Percentiles rank a stretch among this genome's conserved stretches.
Conservation (phyloP, 2,888 invertebrate genomes). For the Phoenoteleia sp. region DNA sequence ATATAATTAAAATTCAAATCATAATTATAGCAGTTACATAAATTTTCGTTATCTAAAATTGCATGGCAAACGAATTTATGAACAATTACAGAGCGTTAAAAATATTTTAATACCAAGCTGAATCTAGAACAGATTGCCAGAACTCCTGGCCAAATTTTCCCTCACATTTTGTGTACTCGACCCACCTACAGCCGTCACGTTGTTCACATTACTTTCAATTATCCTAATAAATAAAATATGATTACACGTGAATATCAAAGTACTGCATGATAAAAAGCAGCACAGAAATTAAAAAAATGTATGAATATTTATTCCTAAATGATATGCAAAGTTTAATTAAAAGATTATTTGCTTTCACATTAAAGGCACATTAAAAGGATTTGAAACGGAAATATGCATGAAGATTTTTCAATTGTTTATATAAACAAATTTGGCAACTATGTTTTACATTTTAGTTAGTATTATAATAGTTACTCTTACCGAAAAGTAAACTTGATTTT, state of each 20-base stretch:
- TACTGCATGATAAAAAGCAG: not conserved
- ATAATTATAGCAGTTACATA: not conserved
- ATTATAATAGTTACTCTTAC: not conserved
- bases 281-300: not conserved
- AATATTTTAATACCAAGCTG: conserved; percentile 40
- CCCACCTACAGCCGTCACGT: conserved; percentile 52
- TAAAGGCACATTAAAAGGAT: too few relatives aligned
- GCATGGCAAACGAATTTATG: not conserved
- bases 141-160: conserved; percentile 15
- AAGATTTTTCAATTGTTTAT: too few relatives aligned
- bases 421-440: too few relatives aligned
- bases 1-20: not conserved
- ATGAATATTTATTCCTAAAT: not conserved
- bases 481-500: conserved; percentile 21
- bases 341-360: not conserved
- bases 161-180: conserved; percentile 35
- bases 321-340: not conserved
- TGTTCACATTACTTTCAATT: conserved; percentile 56
- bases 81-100: conserved; percentile 30
- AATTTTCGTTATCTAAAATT: conserved; percentile 5
- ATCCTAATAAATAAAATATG: conserved; percentile 52
- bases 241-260: conserved; percentile 23
- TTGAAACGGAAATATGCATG: too few relatives aligned
- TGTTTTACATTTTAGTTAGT: not conserved
- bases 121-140: conserved; percentile 49